Evolutionary conservation across 2,888 invertebrate species (phyloP), one percentile per base, ranked within the genome.

Genomic region (Gnatocerus cornutus): DNA sequence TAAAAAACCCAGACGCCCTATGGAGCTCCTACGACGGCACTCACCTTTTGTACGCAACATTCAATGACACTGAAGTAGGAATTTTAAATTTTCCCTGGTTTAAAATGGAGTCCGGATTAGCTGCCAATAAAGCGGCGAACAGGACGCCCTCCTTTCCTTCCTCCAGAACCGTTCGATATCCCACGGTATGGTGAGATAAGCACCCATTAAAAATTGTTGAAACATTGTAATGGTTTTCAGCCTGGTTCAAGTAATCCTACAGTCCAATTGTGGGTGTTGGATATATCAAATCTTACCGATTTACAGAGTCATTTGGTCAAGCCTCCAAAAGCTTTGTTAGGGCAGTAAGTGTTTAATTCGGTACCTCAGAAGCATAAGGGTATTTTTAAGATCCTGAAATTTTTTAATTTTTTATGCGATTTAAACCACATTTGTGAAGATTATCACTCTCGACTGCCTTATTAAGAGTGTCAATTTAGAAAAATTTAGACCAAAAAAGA

Each of bases 21-120:
- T 98, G 98, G 98, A 91, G 93, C 83, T 94, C 92, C 64, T 87
- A 89, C 12, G 93, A 94, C 83, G 96, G 96, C 56, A 89, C 90
- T 39, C 91, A 92, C 80, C 89, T 98, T 69, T 89, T 97, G 83
- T 98, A 91, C 86, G 94, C 93, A 61, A 90, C 92, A 76, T 96
- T 95, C 86, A 94, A 96, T 87, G 96, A 96, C 86, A 90, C 90
- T 65, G 88, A 89, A 73, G 94, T 94, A 63, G 91, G 92, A 45
- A 89, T 90, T 81, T 88, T 94, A 85, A 90, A 90, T 79, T 94
- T 93, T 86, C 95, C 95, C 33, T 92, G 94, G 89, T 91, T 96
- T 83, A 91, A 94, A 33, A 89, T 91, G 73, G 89, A 89, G 73
- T 87, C 90, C 64, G 88, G 90, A 69, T 87, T 91, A 74, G 89